Evolutionary conservation across 2,113 vertebrate species (phyloP).

Genomic region (Nerophis lumbriciformis): DNA sequence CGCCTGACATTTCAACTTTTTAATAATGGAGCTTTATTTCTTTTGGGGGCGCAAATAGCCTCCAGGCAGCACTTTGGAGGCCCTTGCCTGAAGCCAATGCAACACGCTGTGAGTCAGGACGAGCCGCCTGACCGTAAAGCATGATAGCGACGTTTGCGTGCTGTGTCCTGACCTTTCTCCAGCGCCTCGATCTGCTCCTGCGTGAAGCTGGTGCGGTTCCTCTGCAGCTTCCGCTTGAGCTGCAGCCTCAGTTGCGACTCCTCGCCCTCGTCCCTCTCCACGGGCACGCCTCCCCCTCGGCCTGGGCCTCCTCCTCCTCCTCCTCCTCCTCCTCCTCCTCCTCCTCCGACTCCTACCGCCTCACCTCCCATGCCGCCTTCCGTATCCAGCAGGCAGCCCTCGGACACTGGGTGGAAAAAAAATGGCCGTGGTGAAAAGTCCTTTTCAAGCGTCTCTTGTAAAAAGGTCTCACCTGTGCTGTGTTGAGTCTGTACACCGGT

Average conservation of each 20-base stretch:
- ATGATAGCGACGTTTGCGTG: constrained; percentile 30
- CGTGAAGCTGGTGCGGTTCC: constrained; percentile 82
- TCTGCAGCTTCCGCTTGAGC: constrained; percentile 83
- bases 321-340: constrained; percentile 13
- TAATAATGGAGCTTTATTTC: no score
- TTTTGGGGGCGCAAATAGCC: no score
- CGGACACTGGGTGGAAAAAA: constrained; percentile 57
- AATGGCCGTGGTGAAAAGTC: constrained; percentile 16
- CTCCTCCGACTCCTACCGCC: constrained; percentile 38
- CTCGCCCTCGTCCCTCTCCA: constrained; percentile 71
- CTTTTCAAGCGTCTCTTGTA: background rate
- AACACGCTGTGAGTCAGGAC: background rate
- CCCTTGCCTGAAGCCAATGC: background rate
- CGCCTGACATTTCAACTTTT: no score
- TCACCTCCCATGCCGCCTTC: constrained; percentile 67
- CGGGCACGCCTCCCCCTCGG: constrained; percentile 58
- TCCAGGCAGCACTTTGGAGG: no score
- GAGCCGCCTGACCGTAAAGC: constrained; percentile 27
- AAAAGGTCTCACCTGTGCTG: constrained; percentile 61
- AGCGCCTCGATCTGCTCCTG: constrained; percentile 84
- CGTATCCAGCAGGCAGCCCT: constrained; percentile 73
- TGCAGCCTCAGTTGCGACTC: constrained; percentile 81
- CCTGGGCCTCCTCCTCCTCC: constrained; percentile 53
- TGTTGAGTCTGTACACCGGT: constrained; percentile 68
- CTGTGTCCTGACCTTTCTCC: constrained; percentile 76